Conservation (phyloP, 1,140 invertebrate genomes). For the Triops longicaudatus region DNA sequence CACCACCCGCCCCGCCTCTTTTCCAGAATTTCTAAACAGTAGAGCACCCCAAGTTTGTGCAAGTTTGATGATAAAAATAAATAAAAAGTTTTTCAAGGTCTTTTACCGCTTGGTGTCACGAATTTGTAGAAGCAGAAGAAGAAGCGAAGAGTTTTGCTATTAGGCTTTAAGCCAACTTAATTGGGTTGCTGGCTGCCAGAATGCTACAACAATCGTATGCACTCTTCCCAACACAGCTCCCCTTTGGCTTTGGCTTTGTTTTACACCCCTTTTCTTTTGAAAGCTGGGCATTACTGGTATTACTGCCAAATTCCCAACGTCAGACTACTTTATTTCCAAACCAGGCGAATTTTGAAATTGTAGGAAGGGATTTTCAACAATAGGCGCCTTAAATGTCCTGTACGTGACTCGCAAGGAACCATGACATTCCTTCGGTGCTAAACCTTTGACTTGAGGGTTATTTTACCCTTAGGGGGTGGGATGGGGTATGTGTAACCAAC, state of each 20-base stretch:
- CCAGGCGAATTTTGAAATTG: no score
- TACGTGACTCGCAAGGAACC: no score
- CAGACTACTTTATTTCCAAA: no score
- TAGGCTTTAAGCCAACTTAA: slow-evolving; percentile 4
- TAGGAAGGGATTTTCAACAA: no score
- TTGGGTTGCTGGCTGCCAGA: neutral
- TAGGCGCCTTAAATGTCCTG: no score
- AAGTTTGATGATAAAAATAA: neutral
- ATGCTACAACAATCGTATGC: neutral
- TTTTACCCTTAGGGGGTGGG: no score
- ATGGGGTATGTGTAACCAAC: no score
- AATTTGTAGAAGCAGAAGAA: neutral
- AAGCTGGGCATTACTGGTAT: neutral
- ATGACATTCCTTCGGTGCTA: no score
- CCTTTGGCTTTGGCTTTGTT: neutral
- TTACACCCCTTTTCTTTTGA: neutral
- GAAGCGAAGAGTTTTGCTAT: neutral
- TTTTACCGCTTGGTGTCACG: neutral
- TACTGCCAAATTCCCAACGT: no score
- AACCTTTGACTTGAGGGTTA: no score
- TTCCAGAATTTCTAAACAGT: neutral
- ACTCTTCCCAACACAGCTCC: neutral
- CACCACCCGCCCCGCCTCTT: no score
- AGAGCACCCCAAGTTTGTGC: neutral
- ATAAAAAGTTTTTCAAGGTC: neutral